These are phyloP conservation scores for Drosophila nigricruria DNA, from an alignment of 2,888 invertebrate species.

Conservation along the genomic window DNA sequence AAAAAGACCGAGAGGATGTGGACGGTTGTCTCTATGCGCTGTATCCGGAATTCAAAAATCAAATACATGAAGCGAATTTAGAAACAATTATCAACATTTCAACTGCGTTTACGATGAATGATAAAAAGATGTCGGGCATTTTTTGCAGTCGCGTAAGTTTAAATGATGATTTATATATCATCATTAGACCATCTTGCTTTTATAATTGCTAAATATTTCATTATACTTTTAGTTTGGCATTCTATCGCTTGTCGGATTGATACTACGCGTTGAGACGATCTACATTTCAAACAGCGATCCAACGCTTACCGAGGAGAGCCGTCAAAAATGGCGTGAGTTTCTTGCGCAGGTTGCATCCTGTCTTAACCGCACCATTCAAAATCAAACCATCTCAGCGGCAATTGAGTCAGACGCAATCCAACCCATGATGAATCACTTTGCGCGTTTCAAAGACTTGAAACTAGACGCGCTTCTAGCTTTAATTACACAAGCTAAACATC, in stretches of 20 bases:
- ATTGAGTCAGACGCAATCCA: slow-evolving; percentile 85
- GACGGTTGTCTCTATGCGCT: slow-evolving; percentile 83
- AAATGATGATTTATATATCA: background rate
- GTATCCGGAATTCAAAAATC: slow-evolving; percentile 84
- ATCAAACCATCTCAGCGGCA: slow-evolving; percentile 84
- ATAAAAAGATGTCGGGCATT: slow-evolving; percentile 83
- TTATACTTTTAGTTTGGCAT: slow-evolving; percentile 83
- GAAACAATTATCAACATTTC: slow-evolving; percentile 82
- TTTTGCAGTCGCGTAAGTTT: slow-evolving; percentile 84
- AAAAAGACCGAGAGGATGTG: slow-evolving; percentile 84
- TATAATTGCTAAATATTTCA: background rate
- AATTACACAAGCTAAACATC: slow-evolving; percentile 84
- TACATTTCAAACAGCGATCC: slow-evolving; percentile 73
- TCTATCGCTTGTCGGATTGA: slow-evolving; percentile 83
- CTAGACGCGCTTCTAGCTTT: slow-evolving; percentile 84
- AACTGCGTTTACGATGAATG: slow-evolving; percentile 80
- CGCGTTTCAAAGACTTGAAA: slow-evolving; percentile 84
- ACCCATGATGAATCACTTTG: slow-evolving; percentile 84
- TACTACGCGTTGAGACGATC: slow-evolving; percentile 83
- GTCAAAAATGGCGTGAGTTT: slow-evolving; percentile 83
- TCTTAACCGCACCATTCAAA: slow-evolving; percentile 83
- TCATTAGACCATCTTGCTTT: background rate
- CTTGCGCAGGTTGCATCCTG: slow-evolving; percentile 83
- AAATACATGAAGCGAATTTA: slow-evolving; percentile 82
- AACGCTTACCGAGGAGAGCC: slow-evolving; percentile 71